Conservation (phyloP, 2,113 vertebrate genomes). For the Ptychochromis oligacanthus region DNA sequence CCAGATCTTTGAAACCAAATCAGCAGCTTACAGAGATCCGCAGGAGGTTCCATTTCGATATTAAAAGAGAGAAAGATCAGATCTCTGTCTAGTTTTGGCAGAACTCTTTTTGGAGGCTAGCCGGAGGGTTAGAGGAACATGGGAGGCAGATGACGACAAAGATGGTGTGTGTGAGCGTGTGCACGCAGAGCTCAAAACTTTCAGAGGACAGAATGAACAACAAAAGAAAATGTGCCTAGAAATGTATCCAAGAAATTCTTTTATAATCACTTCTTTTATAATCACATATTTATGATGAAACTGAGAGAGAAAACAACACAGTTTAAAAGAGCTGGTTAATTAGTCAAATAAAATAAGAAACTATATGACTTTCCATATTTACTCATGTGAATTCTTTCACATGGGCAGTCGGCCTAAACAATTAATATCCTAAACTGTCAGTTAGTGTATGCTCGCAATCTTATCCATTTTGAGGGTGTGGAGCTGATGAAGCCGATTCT, state of each 20-base stretch:
- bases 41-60: conserved; percentile 61
- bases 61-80: conserved; percentile 71
- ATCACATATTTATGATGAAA: neutral
- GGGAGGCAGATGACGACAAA: conserved; percentile 17
- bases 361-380: neutral
- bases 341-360: neutral
- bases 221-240: neutral
- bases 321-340: neutral
- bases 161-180: neutral
- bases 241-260: neutral
- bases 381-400: neutral
- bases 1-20: conserved; percentile 74
- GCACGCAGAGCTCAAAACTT: neutral
- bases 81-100: conserved; percentile 58
- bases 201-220: neutral
- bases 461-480: neutral
- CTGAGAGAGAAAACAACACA: neutral
- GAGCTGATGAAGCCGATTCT: neutral
- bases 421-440: too few relatives aligned
- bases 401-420: neutral
- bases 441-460: too few relatives aligned
- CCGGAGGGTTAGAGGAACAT: conserved; percentile 45
- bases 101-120: conserved; percentile 37
- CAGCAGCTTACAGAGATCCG: conserved; percentile 69
- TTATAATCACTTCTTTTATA: neutral